phyloP scores from a whole-genome alignment of 2,113 vertebrate genomes.

The Gallinago paraguaiae region DNA sequence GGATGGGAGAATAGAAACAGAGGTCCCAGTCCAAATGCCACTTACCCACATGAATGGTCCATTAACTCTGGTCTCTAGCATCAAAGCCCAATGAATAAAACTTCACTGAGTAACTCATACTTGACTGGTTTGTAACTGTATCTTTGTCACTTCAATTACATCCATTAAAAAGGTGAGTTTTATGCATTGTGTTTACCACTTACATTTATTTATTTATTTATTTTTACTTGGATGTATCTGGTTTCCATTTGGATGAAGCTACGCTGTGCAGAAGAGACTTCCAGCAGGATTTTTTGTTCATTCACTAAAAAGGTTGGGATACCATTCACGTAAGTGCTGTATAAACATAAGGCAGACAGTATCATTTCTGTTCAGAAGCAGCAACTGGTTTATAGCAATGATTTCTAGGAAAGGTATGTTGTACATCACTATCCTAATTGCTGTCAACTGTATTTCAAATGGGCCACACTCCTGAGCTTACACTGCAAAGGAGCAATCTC shows the following conservation, averaged over 20 bases:
- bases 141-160: too few relatives aligned
- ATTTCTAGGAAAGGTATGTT: not conserved
- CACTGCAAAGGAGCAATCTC: not conserved
- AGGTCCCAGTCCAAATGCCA: not conserved
- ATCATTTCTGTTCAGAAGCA: not conserved
- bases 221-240: not conserved
- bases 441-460: not conserved
- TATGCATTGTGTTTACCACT: not conserved
- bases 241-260: not conserved
- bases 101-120: not conserved
- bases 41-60: fast-evolving
- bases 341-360: not conserved
- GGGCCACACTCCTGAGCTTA: not conserved
- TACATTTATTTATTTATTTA: not conserved
- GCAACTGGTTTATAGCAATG: not conserved
- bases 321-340: not conserved
- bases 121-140: fast-evolving
- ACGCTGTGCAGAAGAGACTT: not conserved
- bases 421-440: not conserved
- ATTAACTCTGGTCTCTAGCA: not conserved
- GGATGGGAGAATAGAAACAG: fast-evolving
- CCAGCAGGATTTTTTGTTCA: not conserved
- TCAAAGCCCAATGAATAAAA: not conserved
- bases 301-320: not conserved
- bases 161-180: not conserved